A percentile compares a stretch with the other conserved stretches of the same genome.
Evolutionary conservation across 2,888 invertebrate species (phyloP).

Genomic region (Yponomeuta cagnagella): DNA sequence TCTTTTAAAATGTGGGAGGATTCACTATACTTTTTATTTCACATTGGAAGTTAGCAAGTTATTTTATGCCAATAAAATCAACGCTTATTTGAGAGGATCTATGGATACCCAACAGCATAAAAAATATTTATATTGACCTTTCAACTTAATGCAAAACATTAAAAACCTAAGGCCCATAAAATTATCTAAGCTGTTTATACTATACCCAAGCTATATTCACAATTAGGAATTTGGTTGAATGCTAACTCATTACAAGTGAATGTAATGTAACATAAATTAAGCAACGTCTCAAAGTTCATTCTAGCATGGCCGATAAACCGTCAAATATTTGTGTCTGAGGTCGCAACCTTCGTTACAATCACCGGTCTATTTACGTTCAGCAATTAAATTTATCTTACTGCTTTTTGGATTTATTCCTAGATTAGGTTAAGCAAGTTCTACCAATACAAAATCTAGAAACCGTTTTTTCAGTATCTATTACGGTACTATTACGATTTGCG

Average conservation of each 20-base stretch:
- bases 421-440: neutral
- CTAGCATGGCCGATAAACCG: constrained; percentile 34
- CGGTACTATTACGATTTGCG: too few relatives aligned
- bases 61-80: neutral
- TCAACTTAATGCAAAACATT: too few relatives aligned
- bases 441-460: neutral
- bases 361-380: neutral
- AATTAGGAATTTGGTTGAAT: neutral
- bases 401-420: neutral
- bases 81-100: neutral
- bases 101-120: neutral
- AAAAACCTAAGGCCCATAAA: too few relatives aligned
- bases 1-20: neutral
- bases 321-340: constrained; percentile 36
- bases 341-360: constrained; percentile 24
- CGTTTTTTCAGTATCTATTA: too few relatives aligned
- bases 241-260: neutral
- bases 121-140: too few relatives aligned
- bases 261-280: neutral
- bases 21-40: neutral
- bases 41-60: neutral
- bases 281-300: neutral
- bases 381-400: neutral
- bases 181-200: too few relatives aligned
- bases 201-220: too few relatives aligned